Percentiles rank a stretch among this genome's conserved stretches.
Conservation (phyloP, 2,888 invertebrate genomes). For the Cepaea hortensis region DNA sequence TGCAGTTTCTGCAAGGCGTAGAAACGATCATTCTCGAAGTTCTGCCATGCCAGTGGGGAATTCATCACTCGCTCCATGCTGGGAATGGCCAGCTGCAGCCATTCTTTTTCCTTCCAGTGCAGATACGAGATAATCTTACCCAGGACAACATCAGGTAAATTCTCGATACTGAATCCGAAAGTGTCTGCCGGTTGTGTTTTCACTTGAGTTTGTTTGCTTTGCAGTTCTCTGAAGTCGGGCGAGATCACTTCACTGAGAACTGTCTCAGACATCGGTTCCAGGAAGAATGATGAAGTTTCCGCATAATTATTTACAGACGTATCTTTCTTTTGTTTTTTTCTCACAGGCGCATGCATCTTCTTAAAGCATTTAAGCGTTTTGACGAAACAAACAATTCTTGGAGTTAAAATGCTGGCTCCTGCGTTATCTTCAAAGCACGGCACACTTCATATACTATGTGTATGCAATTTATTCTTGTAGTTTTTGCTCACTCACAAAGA, state of each 20-base stretch:
- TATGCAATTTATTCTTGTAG: no score
- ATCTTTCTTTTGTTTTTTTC: no score
- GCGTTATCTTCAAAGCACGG: no score
- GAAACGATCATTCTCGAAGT: constrained; percentile 49
- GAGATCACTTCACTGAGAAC: background rate
- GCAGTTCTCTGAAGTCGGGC: background rate
- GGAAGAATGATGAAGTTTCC: no score
- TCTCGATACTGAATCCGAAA: background rate
- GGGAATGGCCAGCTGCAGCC: constrained; percentile 29
- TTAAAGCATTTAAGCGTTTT: background rate
- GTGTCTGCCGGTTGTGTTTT: background rate
- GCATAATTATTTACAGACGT: background rate
- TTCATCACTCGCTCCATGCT: constrained; percentile 32
- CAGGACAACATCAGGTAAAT: constrained; percentile 48
- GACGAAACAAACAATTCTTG: no score
- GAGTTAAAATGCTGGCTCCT: no score
- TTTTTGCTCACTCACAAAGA: no score
- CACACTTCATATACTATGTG: no score
- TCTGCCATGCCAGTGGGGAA: constrained; percentile 50
- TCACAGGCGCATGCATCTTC: background rate
- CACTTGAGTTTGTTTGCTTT: background rate
- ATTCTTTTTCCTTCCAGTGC: constrained; percentile 52
- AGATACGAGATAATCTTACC: constrained; percentile 47
- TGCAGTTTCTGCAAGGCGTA: constrained; percentile 40
- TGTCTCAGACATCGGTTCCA: background rate